Conservation (phyloP, 2,888 invertebrate genomes). For the Meliscaeva auricollis region DNA sequence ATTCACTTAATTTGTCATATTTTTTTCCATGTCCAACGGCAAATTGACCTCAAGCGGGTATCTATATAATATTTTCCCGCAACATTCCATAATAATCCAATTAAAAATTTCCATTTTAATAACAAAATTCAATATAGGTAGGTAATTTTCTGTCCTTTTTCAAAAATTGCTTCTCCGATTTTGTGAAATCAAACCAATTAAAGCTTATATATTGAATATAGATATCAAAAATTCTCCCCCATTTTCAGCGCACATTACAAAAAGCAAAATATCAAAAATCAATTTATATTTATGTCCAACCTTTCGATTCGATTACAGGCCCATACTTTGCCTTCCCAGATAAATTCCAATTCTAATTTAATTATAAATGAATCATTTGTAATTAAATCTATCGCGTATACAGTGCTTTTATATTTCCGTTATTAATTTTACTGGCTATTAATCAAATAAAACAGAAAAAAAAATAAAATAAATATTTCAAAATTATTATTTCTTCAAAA, state of each 20-base stretch:
- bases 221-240: neutral
- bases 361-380: slow-evolving; percentile 24
- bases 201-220: neutral
- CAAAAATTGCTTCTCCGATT: neutral
- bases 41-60: too few relatives aligned
- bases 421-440: neutral
- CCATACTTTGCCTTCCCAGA: neutral
- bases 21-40: too few relatives aligned
- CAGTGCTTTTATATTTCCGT: neutral
- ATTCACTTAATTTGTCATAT: too few relatives aligned
- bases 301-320: neutral
- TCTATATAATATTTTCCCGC: too few relatives aligned
- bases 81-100: too few relatives aligned
- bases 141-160: too few relatives aligned
- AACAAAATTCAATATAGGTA: too few relatives aligned
- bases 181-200: slow-evolving; percentile 15
- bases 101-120: too few relatives aligned
- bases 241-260: neutral
- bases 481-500: neutral
- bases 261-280: slow-evolving; percentile 29
- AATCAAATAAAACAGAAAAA: slow-evolving; percentile 3
- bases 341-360: slow-evolving; percentile 27
- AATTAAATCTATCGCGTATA: slow-evolving; percentile 7
- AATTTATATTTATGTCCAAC: slow-evolving; percentile 6
- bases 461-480: neutral